These are phyloP conservation scores for Ameiurus melas DNA, from an alignment of 2,113 vertebrate species.

Conservation along the genomic window DNA sequence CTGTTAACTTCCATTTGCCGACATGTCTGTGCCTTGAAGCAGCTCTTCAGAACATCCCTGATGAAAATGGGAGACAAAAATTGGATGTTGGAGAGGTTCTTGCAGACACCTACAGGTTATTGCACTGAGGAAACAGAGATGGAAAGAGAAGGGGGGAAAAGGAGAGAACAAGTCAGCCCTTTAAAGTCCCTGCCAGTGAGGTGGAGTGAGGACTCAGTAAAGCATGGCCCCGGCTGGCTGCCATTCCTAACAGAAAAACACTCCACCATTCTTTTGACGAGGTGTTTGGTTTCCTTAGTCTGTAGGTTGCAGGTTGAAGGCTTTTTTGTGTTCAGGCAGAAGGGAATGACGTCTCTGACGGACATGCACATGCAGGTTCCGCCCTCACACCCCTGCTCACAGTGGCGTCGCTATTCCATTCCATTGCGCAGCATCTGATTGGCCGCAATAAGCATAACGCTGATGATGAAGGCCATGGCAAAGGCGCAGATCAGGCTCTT, in stretches of 20 bases:
- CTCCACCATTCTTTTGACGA: conserved; percentile 44
- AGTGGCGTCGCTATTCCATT: conserved; percentile 89
- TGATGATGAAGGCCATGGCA: conserved; percentile 99
- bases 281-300: conserved; percentile 55
- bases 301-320: conserved; percentile 30
- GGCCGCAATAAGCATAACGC: conserved; percentile 98
- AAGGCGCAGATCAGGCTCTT: conserved; percentile 99
- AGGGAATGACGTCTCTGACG: conserved; percentile 74
- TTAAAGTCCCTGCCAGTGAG: conserved; percentile 91
- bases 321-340: conserved; percentile 61
- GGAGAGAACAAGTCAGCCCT: conserved; percentile 92
- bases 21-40: conserved; percentile 15
- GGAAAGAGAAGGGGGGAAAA: not conserved
- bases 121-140: conserved; percentile 88
- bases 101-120: conserved; percentile 84
- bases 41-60: conserved; percentile 36
- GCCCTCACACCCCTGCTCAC: conserved; percentile 67
- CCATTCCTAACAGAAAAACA: conserved; percentile 43
- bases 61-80: conserved; percentile 13
- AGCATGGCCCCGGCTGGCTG: conserved; percentile 73
- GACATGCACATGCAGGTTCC: conserved; percentile 86
- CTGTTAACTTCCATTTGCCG: conserved; percentile 8
- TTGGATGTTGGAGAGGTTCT: conserved; percentile 45
- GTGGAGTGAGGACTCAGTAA: conserved; percentile 72
- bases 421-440: conserved; percentile 99